Conservation (phyloP, 2,113 vertebrate genomes). For the Mixornis gularis region DNA sequence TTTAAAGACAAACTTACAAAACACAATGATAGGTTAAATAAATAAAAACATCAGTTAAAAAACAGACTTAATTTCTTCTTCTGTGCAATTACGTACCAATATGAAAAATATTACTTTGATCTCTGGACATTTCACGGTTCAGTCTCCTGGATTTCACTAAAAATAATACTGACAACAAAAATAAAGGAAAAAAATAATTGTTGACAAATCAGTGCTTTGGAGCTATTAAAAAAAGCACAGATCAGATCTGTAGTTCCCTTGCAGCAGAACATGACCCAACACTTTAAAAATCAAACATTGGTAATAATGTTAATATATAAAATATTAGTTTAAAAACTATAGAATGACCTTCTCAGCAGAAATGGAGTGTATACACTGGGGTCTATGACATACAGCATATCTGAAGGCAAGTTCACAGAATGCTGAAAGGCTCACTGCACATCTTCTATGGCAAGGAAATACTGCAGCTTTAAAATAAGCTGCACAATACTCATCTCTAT, state of each 20-base stretch:
- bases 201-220: conserved; percentile 62
- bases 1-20: conserved; percentile 63
- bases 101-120: conserved; percentile 67
- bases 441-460: conserved; percentile 84
- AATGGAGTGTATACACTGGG: conserved; percentile 56
- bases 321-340: conserved; percentile 77
- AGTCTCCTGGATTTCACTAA: conserved; percentile 56
- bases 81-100: conserved; percentile 68
- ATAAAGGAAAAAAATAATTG: conserved; percentile 56
- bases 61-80: conserved; percentile 65
- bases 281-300: conserved; percentile 49
- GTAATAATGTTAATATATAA: conserved; percentile 76
- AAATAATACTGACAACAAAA: conserved; percentile 79
- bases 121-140: conserved; percentile 46
- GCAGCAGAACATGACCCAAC: conserved; percentile 61
- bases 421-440: conserved; percentile 82
- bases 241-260: conserved; percentile 53
- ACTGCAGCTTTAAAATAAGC: conserved; percentile 95
- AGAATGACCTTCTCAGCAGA: conserved; percentile 68
- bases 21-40: conserved; percentile 75
- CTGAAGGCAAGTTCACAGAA: conserved; percentile 70
- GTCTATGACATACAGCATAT: conserved; percentile 39
- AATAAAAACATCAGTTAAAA: conserved; percentile 76
- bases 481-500: conserved; percentile 76
- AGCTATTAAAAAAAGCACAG: conserved; percentile 56